Percentiles rank a stretch among this genome's conserved stretches.
Conservation (phyloP, 2,888 invertebrate species). For the Phoronis australis region DNA sequence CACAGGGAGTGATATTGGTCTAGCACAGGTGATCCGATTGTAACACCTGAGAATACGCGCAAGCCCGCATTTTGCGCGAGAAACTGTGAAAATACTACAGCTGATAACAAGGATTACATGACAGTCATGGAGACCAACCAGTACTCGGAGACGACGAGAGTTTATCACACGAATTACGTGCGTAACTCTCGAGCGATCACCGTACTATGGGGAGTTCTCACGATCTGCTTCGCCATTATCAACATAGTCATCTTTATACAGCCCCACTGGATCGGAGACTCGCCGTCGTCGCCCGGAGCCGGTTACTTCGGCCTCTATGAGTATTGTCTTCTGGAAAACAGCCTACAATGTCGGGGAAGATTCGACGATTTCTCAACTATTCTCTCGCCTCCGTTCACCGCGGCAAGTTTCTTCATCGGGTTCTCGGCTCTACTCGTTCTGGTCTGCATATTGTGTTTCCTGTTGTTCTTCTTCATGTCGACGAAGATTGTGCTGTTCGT, state of each 20-base stretch:
- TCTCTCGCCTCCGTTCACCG: slow-evolving; percentile 74
- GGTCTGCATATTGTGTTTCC: slow-evolving; percentile 77
- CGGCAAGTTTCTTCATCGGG: slow-evolving; percentile 83
- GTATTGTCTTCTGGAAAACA: slow-evolving; percentile 61
- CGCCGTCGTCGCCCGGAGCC: slow-evolving; percentile 58
- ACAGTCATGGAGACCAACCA: too few relatives aligned
- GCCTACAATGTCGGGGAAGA: slow-evolving; percentile 70
- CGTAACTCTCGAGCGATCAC: slow-evolving; percentile 70
- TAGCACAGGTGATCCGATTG: too few relatives aligned
- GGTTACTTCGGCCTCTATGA: slow-evolving; percentile 92
- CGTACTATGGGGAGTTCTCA: slow-evolving; percentile 95
- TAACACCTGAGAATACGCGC: too few relatives aligned
- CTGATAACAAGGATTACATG: too few relatives aligned
- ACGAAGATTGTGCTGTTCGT: slow-evolving; percentile 87
- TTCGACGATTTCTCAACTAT: slow-evolving; percentile 68
- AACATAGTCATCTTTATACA: slow-evolving; percentile 91
- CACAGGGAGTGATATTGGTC: too few relatives aligned
- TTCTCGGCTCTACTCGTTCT: slow-evolving; percentile 75
- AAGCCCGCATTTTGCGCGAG: too few relatives aligned
- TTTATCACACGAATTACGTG: slow-evolving; percentile 46
- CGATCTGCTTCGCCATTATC: slow-evolving; percentile 94
- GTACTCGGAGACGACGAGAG: too few relatives aligned
- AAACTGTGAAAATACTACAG: too few relatives aligned
- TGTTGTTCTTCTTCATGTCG: slow-evolving; percentile 88
- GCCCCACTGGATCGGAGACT: slow-evolving; percentile 60